Base-by-base conservation (phyloP, 2,888 invertebrate species). In the Sarcophaga caerulescens region DNA sequence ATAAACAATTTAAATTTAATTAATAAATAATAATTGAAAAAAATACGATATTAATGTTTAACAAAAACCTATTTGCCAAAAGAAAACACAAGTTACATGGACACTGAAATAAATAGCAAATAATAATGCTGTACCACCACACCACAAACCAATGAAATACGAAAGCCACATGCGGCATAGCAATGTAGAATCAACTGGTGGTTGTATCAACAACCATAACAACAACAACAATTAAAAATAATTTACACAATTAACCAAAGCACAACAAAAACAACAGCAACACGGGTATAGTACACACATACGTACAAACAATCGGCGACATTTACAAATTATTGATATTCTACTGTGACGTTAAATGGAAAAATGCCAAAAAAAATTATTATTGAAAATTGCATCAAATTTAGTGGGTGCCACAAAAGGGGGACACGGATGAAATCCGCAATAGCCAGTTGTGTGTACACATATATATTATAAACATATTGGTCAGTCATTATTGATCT, bases 311-410 rank as follows among this genome's bases (percentile, higher is more conserved):
- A 65, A 5, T 12, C 17, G 17, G 12, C 52, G 52, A 52, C 52
- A 52, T 45, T 65, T 44, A 12, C 59, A 57, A n/a, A 21, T 76
- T 83, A 76, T 85, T 76, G 79, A 68, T 80, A 73, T 83, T 85
- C 68, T 84, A 86, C 80, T 81, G 83, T 83, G 83, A 83, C 85
- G 83, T 81, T 74, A 63, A 75, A 66, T 86, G 86, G 86, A 84
- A 78, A 65, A 68, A 62, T 78, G 86, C 84, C 86, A 86, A 81
- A 66, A 81, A 66, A 76, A 52, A 68, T 45, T 80, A 68, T 45
- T 80, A 70, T 78, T 65, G 47, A 71, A 79, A 83, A 86, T 78
- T 86, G 77, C 83, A 81, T 74, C 35, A 79, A 81, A 86, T 86
- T 74, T 81, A 68, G 66, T 86, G 84, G 81, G 78, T 71, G 80